phyloP scores from a whole-genome alignment of 2,797 vertebrate genomes.

The Sparus aurata region DNA sequence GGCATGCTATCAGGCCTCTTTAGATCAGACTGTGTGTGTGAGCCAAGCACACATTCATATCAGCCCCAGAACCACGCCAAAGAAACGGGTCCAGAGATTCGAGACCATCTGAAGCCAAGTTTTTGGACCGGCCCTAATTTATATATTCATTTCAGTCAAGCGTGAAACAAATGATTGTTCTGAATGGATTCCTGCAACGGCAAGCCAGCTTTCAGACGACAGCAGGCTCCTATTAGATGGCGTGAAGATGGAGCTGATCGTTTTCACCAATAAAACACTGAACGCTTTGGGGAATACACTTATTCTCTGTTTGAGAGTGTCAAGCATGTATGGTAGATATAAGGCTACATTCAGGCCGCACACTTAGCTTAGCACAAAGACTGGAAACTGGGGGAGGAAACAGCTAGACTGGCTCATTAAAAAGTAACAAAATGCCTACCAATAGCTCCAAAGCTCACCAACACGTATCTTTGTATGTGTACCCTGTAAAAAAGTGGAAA shows the following conservation, averaged over 20 bases:
- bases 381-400: not conserved
- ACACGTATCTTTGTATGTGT: too few relatives aligned
- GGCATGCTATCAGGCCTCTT: slow-evolving; percentile 31
- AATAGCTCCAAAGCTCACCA: too few relatives aligned
- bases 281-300: not conserved
- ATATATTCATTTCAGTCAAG: slow-evolving; percentile 29
- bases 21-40: slow-evolving; percentile 24
- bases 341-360: not conserved
- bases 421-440: too few relatives aligned
- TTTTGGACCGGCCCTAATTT: slow-evolving; percentile 16
- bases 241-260: not conserved
- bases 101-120: slow-evolving; percentile 16
- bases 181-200: slow-evolving; percentile 12
- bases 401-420: not conserved
- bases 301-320: not conserved
- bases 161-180: slow-evolving; percentile 24
- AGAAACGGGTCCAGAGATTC: slow-evolving; percentile 16
- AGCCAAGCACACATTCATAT: slow-evolving; percentile 29
- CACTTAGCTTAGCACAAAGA: not conserved
- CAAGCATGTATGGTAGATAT: not conserved
- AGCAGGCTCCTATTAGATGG: not conserved
- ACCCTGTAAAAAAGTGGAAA: too few relatives aligned
- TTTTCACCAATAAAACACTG: too few relatives aligned
- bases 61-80: slow-evolving; percentile 25
- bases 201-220: not conserved